Evolutionary conservation across 2,888 invertebrate species (phyloP), one percentile per base, ranked within the genome.

Genomic region (Anagyrus pseudococci): DNA sequence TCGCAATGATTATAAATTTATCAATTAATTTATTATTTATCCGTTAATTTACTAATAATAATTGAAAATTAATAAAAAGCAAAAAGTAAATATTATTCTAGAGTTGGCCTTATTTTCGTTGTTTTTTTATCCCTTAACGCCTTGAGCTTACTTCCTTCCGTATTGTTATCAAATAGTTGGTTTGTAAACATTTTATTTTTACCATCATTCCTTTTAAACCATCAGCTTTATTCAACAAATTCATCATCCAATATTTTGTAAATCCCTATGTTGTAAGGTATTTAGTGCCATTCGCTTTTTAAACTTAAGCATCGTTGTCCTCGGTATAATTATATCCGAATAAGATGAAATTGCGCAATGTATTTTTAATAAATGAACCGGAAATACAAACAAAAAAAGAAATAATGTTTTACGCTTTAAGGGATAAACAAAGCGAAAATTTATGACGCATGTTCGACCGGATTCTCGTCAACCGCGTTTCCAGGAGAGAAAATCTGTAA

Each of bases 371-470:
- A 33, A 53, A 37, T 22, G n/a, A n/a, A 37, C 41, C 17, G 22
- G 23, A 40, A 43, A 48, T 29, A n/a, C 44, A 40, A 54, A 53
- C 17, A n/a, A 15, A 44, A 33, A 44, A 59, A 55, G 20, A 55
- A 37, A 37, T 2, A 37, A 2, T 37, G 33, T 8, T 29, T 10
- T n/a, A n/a, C n/a, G n/a, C n/a, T n/a, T n/a, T n/a, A n/a, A n/a
- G n/a, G n/a, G n/a, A n/a, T n/a, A n/a, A 7, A 10, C 4, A 29
- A 37, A 37, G 33, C 52, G 58, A 19, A 58, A 37, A 43, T 50
- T 62, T 62, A 49, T 62, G 58, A 66, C 58, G 65, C 65, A 62
- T 62, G 65, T 66, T 66, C 58, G 40, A 61, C 25, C 54, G 62
- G 52, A 66, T 58, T 58, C 62, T 62, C 62, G 58, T 62, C 58